Conservation (phyloP, 2,888 invertebrate species). For the Ypsolopha sequella region DNA sequence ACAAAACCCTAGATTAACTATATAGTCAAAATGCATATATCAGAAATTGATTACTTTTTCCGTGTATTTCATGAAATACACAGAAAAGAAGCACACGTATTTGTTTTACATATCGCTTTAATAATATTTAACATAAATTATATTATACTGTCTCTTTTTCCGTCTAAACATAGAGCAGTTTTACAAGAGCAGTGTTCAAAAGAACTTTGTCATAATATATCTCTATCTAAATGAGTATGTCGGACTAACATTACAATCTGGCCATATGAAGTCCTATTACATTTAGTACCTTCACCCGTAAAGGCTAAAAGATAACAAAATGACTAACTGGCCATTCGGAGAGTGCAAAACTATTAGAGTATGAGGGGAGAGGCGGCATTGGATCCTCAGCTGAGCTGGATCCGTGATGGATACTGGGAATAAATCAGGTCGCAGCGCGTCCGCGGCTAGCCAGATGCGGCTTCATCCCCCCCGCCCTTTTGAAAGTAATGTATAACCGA, state of each 20-base stretch:
- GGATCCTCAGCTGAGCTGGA: constrained; percentile 36
- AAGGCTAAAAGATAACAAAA: neutral
- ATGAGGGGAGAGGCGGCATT: constrained; percentile 43
- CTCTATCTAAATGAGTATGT: no score
- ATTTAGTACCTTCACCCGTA: no score
- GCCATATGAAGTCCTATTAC: no score
- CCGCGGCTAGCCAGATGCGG: constrained; percentile 45
- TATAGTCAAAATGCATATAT: no score
- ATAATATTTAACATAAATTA: neutral
- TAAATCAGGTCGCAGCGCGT: constrained; percentile 57
- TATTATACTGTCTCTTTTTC: neutral
- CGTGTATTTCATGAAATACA: no score
- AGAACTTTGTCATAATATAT: no score
- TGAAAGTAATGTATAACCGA: constrained; percentile 33
- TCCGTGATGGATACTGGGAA: constrained; percentile 57
- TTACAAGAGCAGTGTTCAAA: neutral
- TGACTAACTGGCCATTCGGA: neutral
- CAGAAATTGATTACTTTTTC: no score
- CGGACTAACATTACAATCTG: no score
- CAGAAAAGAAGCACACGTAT: no score
- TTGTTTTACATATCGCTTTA: no score
- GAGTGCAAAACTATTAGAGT: constrained; percentile 37
- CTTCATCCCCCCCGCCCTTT: constrained; percentile 14
- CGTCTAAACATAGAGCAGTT: neutral
- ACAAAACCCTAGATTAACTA: no score